Base-by-base conservation (phyloP, 1,140 invertebrate species). In the Planococcus citri region DNA sequence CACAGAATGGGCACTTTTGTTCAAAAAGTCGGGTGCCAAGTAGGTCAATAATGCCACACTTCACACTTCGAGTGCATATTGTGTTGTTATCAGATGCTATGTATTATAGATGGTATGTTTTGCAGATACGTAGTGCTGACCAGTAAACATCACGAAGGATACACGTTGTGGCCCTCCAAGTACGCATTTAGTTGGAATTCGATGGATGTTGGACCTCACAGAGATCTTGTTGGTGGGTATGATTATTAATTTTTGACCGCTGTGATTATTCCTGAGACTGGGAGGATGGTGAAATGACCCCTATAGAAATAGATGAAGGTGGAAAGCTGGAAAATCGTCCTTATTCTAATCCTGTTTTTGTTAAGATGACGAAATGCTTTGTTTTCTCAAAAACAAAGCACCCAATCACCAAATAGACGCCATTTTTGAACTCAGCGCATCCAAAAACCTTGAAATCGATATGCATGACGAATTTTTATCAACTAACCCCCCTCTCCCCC, bases 81-180 rank as follows among this genome's bases (percentile, higher is more conserved):
- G n/a, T n/a, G n/a, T n/a, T n/a, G n/a, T n/a, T n/a, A n/a, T 84
- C 90, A 69, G 90, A 90, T 69, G 91, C 91, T 58, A 90, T 86
- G 83, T 92, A 80, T 79, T 69, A 25, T 68, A 72, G 58, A 58
- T 69, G 25, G 8, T 24, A 33, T 51, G 4, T 20, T 51, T 51
- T n/a, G 4, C 71, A 91, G 88, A 77, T 92, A 96, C 76, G 83
- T 96, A 8, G 90, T 97, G 1, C 75, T 97, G 1, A 96, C 93
- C 1, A 92, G 88, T 74, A 97, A 97, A 80, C 94, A 97, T 82
- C 93, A 96, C 76, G 94, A 96, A 79, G 94, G 94, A 12, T 96
- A 83, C 74, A 91, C 92, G 0, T 70, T 95, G 27, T 96, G 92
- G 86, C 94, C 94, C 27, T 94, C 91, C 0, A 86, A 84, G 73